Conservation (phyloP, 2,888 invertebrate genomes). For the Choreutis nemorana region DNA sequence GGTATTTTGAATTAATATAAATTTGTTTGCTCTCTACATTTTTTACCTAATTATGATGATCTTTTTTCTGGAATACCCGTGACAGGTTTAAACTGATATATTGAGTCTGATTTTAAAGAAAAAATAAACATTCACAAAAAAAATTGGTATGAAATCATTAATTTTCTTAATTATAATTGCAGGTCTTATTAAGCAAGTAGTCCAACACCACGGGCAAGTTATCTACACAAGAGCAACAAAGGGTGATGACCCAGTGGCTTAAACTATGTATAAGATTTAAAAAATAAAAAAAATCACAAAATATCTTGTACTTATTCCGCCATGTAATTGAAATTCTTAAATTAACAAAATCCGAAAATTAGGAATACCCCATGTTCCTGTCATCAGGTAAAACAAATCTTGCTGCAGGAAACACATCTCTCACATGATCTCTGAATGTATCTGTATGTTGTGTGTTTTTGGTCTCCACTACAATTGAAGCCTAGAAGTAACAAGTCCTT, state of each 20-base stretch:
- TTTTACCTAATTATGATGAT: constrained; percentile 29
- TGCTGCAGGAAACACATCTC: constrained; percentile 36
- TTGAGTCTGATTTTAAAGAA: constrained; percentile 66
- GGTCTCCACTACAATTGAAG: constrained; percentile 37
- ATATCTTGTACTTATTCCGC: constrained; percentile 11
- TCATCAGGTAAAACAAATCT: constrained; percentile 36
- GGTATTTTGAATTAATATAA: neutral
- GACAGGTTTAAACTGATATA: constrained; percentile 66
- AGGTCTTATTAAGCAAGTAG: constrained; percentile 95
- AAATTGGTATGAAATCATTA: neutral
- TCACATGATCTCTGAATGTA: constrained; percentile 34
- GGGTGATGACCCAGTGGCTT: constrained; percentile 86
- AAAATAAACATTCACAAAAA: neutral
- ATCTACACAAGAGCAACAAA: constrained; percentile 98
- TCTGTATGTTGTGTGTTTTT: constrained; percentile 41
- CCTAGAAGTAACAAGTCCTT: neutral
- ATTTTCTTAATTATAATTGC: constrained; percentile 18
- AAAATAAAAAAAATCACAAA: constrained; percentile 40
- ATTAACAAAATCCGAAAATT: neutral
- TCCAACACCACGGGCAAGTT: constrained; percentile 95
- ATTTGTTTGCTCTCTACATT: constrained; percentile 1
- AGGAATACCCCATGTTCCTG: too few species aligned
- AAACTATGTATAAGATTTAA: constrained; percentile 59
- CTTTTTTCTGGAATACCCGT: constrained; percentile 33
- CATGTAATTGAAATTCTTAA: neutral